These are phyloP conservation scores for Aphis craccivora DNA, from an alignment of 1,140 invertebrate species.

Conservation along the genomic window DNA sequence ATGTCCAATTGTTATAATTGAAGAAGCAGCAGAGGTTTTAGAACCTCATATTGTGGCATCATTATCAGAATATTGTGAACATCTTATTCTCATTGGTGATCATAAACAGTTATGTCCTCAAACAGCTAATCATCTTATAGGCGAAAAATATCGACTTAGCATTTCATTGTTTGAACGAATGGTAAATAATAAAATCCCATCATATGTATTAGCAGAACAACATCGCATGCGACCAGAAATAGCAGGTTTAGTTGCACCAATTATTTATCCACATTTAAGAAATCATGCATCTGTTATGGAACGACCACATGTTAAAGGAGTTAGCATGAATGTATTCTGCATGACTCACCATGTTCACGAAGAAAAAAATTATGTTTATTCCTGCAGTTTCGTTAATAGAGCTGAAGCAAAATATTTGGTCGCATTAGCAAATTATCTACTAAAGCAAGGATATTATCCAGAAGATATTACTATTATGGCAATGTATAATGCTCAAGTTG, in stretches of 20 bases:
- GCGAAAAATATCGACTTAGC: slow-evolving; percentile 69
- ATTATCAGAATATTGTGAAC: slow-evolving; percentile 74
- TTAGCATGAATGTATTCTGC: slow-evolving; percentile 70
- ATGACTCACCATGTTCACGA: slow-evolving; percentile 69
- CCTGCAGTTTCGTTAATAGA: slow-evolving; percentile 68
- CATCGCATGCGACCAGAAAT: slow-evolving; percentile 75
- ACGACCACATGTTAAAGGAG: slow-evolving; percentile 67
- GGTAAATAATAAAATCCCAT: slow-evolving; percentile 69
- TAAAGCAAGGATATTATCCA: slow-evolving; percentile 69
- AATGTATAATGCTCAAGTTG: slow-evolving; percentile 71
- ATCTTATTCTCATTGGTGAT: slow-evolving; percentile 84
- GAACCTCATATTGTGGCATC: slow-evolving; percentile 78
- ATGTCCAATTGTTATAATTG: slow-evolving; percentile 69
- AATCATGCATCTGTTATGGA: slow-evolving; percentile 68
- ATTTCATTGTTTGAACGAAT: slow-evolving; percentile 79
- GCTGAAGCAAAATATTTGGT: slow-evolving; percentile 71
- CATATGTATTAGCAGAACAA: slow-evolving; percentile 68
- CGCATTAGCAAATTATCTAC: slow-evolving; percentile 69
- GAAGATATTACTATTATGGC: slow-evolving; percentile 73
- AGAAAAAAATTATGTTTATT: slow-evolving; percentile 65
- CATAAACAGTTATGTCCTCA: slow-evolving; percentile 77
- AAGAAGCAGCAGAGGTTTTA: slow-evolving; percentile 85
- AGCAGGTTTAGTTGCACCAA: slow-evolving; percentile 67
- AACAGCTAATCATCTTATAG: slow-evolving; percentile 62
- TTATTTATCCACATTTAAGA: slow-evolving; percentile 70